Evolutionary conservation across 2,113 vertebrate species (phyloP).

Genomic region (Brachyhypopomus occidentalis): DNA sequence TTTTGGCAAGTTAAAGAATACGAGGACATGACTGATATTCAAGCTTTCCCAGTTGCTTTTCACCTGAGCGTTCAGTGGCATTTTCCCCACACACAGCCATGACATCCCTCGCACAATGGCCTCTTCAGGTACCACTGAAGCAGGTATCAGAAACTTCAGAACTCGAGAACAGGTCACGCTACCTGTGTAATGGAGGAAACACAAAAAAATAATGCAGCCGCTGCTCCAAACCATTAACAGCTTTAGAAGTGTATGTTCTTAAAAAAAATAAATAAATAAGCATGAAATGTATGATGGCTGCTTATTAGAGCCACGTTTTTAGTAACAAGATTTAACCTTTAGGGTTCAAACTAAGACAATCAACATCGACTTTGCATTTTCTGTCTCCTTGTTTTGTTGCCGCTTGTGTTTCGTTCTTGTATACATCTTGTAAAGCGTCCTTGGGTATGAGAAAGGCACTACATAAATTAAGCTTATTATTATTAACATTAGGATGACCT

Average conservation of each 20-base stretch:
- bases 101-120: slow-evolving; percentile 82
- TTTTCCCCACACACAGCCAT: slow-evolving; percentile 82
- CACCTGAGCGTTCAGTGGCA: slow-evolving; percentile 82
- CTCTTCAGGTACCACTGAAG: slow-evolving; percentile 77
- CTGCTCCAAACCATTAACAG: background rate
- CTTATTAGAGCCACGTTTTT: background rate
- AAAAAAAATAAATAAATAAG: background rate
- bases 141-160: slow-evolving; percentile 86
- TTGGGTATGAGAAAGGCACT: no score
- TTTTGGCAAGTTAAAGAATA: background rate
- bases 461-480: no score
- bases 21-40: background rate
- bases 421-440: no score
- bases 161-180: slow-evolving; percentile 73
- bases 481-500: slow-evolving; percentile 28
- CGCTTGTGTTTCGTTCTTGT: no score
- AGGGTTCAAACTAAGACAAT: no score
- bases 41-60: slow-evolving; percentile 19
- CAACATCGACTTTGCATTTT: no score
- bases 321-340: no score
- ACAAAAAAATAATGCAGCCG: background rate
- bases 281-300: background rate
- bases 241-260: background rate
- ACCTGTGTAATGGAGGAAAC: slow-evolving; percentile 64
- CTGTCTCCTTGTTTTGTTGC: no score